These are phyloP conservation scores for Mus pahari DNA, from an alignment of 2,113 vertebrate genomes.

Conservation along the genomic window DNA sequence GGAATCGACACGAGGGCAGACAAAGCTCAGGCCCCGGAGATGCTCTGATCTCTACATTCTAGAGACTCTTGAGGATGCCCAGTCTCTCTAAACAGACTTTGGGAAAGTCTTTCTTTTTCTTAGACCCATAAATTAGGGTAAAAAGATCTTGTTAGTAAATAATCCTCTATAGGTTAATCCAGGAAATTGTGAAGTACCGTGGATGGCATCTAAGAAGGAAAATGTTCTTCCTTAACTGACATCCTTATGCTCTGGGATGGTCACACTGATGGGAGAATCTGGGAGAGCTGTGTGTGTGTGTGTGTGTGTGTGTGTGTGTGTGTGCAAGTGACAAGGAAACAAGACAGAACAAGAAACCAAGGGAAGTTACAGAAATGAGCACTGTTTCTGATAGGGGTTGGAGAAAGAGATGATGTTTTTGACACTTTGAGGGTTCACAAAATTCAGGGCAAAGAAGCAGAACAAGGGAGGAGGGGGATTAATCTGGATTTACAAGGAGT, in stretches of 20 bases:
- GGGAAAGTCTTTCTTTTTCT: neutral
- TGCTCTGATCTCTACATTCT: neutral
- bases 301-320: too few relatives aligned
- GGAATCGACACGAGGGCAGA: neutral
- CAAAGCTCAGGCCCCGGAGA: neutral
- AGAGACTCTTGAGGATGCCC: neutral
- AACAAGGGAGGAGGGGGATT: neutral
- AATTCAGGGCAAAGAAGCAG: neutral
- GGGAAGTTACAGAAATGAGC: neutral
- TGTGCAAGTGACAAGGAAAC: neutral
- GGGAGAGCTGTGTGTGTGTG: neutral
- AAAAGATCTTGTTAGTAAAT: neutral
- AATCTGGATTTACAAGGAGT: neutral
- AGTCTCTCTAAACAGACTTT: neutral
- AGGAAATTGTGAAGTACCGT: neutral
- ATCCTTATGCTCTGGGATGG: accelerated
- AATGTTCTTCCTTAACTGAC: neutral
- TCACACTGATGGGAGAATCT: neutral
- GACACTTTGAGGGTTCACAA: neutral
- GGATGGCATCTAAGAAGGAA: neutral
- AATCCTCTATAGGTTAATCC: neutral
- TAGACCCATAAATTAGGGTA: neutral
- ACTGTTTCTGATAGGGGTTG: neutral
- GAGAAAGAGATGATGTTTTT: neutral
- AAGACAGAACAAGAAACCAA: neutral